Base-by-base conservation (phyloP, 2,888 invertebrate genomes). In the Trichogramma dendrolimi region DNA sequence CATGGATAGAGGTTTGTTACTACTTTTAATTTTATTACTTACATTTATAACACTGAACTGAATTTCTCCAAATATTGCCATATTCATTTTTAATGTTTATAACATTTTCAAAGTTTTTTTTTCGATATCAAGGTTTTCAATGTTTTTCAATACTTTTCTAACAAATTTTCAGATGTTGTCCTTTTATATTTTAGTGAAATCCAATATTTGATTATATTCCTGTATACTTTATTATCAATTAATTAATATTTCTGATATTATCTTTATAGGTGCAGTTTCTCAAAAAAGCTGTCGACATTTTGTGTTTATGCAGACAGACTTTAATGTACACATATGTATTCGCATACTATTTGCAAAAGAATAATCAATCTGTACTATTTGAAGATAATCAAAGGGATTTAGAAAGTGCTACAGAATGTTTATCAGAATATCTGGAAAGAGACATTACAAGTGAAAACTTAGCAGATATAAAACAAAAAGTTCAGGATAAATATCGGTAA, bases 311-410 rank as follows among this genome's bases (percentile, higher is more conserved):
- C 83, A 87, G 98, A 69, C 96, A 97, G 81, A 97, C 97, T 14
- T 85, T 98, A 61, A 98, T 98, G 96, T 98, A 95, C 84, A 98
- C 98, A 55, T 99, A 99, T 81, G 97, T 97, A 71, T 99, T 99
- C 85, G 98, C 98, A 73, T 99, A 95, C 83, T 99, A 98, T 82
- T 86, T 98, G 78, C 88, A 89, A 80, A 95, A 96, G 84, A 98
- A 95, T 84, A 98, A 99, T 84, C 97, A 98, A 83, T 94, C 96
- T 74, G 92, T 93, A 81, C 96, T 99, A 80, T 99, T 98, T 81
- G 97, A 98, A 86, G 95, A 94, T 81, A 97, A 97, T 86, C 97
- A 98, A 85, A 92, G 91, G 76, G 97, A 98, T 85, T 85, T 98
- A 73, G 98, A 99, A 83, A 91, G 91, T 73, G 96, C 98, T 71